phyloP scores from a whole-genome alignment of 2,888 invertebrate species.

The Junonia oenone region DNA sequence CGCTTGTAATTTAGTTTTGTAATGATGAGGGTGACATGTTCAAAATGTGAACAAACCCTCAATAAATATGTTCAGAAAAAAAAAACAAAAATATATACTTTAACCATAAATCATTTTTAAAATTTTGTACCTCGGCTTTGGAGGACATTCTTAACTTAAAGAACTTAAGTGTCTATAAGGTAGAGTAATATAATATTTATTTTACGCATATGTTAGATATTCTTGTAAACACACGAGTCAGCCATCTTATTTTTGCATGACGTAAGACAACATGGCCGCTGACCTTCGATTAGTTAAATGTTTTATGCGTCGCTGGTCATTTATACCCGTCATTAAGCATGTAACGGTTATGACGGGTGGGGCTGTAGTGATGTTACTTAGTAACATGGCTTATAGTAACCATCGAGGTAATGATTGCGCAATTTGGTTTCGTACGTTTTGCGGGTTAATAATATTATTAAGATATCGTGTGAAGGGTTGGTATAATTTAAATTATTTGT shows the following conservation, averaged over 20 bases:
- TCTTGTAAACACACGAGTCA: neutral
- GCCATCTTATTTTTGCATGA: constrained; percentile 30
- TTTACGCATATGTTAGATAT: too few relatives aligned
- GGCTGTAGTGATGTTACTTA: constrained; percentile 12
- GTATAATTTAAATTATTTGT: neutral
- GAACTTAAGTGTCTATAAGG: too few relatives aligned
- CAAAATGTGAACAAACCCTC: neutral
- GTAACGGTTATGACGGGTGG: constrained; percentile 56
- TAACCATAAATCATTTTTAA: too few relatives aligned
- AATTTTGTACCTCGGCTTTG: too few relatives aligned
- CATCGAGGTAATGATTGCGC: constrained; percentile 15
- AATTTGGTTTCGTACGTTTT: neutral
- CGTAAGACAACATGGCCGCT: constrained; percentile 43
- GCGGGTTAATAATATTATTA: neutral
- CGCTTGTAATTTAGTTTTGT: too few relatives aligned
- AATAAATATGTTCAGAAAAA: too few relatives aligned
- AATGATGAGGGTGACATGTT: too few relatives aligned
- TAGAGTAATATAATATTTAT: too few relatives aligned
- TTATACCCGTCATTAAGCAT: constrained; percentile 61
- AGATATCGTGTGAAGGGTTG: neutral
- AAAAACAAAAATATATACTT: too few relatives aligned
- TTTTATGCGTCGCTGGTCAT: constrained; percentile 57
- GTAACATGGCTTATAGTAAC: constrained; percentile 11
- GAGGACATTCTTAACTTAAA: too few relatives aligned
- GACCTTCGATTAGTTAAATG: constrained; percentile 66